Base-by-base conservation (phyloP, 1,140 invertebrate species). In the Drosophila paulistorum region DNA sequence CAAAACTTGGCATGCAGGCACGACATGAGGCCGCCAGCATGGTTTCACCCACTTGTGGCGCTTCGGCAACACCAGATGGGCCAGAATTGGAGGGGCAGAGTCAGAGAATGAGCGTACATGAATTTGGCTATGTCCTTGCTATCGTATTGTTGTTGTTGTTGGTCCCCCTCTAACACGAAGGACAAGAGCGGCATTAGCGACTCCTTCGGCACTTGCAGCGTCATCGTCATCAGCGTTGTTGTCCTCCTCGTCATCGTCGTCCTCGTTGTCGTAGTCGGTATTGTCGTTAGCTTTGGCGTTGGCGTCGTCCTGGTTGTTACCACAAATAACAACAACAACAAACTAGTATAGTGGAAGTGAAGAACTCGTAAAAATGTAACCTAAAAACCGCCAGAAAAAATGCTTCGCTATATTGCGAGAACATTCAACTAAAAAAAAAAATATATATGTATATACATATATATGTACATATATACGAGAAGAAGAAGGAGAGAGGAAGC, bases 381-480 rank as follows among this genome's bases (percentile, higher is more conserved):
- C 90, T 91, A 91, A 91, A 91, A 91, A 91, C 90, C 83, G 76
- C 82, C 84, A 78, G 89, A 91, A 91, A 91, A 91, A 91, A 91
- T 90, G 76, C 79, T 67, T 54, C 78, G 48, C 41, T 45, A 65
- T 77, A 55, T 60, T 66, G 66, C 60, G 66, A 37, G 58, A 67
- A 30, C 74, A 65, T n/a, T 48, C 60, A 81, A 71, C 51, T 57
- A 82, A 76, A 83, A 64, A 68, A 41, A 64, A n/a, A 68, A 58
- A 61, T 51, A 64, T 65, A 74, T 61, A 63, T 3, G 10, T 14
- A 69, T 61, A 63, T 39, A 13, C 5, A 5, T 39, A 1, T 39
- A 17, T 17, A 17, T 17, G 17, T 17, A 11, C 11, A 0, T 30
- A 48, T 20, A 42, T 55, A 54, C 59, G 64, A 9, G 59, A 60